phyloP scores from a whole-genome alignment of 2,888 invertebrate species.

The Xestoiulus laeticollis region DNA sequence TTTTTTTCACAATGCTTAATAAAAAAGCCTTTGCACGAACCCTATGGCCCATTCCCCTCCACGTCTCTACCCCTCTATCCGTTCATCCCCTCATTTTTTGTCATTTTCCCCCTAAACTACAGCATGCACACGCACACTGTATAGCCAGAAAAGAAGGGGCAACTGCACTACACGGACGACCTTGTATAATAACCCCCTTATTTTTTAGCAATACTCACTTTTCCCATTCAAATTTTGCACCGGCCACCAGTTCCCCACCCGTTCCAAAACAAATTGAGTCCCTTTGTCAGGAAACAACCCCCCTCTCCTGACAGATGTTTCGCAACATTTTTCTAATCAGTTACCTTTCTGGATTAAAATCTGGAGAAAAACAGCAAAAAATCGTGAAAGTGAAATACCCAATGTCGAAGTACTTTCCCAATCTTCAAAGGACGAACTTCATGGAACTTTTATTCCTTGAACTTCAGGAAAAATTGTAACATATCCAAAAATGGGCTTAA shows the following conservation, averaged over 20 bases:
- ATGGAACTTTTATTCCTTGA: no score
- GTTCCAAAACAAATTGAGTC: conserved; percentile 37
- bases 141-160: conserved; percentile 16
- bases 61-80: background rate
- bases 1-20: conserved; percentile 31
- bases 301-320: conserved; percentile 19
- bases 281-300: background rate
- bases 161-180: conserved; percentile 28
- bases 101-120: background rate
- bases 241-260: conserved; percentile 24
- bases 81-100: conserved; percentile 17
- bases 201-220: conserved; percentile 37
- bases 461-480: no score
- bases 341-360: background rate
- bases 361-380: background rate
- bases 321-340: conserved; percentile 26
- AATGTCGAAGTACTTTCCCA: background rate
- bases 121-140: conserved; percentile 15
- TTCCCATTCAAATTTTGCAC: conserved; percentile 22
- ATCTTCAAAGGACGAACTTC: no score
- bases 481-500: no score
- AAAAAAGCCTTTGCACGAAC: conserved; percentile 5
- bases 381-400: background rate
- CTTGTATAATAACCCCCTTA: conserved; percentile 37
- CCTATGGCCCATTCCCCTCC: conserved; percentile 10